These are phyloP conservation scores for Apamea crenata DNA, from an alignment of 2,888 invertebrate species.

Conservation along the genomic window DNA sequence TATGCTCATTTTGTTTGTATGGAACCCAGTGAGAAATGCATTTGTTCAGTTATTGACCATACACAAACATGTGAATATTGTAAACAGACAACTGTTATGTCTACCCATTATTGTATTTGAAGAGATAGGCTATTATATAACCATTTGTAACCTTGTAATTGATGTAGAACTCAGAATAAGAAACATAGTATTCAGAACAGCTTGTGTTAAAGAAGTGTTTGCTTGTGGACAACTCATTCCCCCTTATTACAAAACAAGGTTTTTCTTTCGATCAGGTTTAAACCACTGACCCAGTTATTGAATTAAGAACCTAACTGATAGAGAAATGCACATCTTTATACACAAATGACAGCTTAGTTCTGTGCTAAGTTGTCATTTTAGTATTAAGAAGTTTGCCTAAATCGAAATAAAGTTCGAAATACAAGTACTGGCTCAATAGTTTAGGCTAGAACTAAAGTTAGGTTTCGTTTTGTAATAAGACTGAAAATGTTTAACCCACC, in stretches of 20 bases:
- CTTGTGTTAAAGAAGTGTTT: constrained; percentile 6
- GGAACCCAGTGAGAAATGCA: constrained; percentile 9
- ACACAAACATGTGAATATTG: neutral
- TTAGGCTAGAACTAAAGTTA: too few species aligned
- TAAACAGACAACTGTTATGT: neutral
- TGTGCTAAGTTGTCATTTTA: too few species aligned
- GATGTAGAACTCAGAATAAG: constrained; percentile 15
- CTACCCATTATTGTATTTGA: constrained; percentile 1
- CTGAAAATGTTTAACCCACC: constrained; percentile 19
- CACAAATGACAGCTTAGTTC: too few species aligned
- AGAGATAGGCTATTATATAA: constrained; percentile 2
- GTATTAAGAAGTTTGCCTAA: too few species aligned
- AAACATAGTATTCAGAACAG: neutral
- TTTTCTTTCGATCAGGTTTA: too few species aligned
- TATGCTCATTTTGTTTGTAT: constrained; percentile 16
- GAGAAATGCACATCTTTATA: too few species aligned
- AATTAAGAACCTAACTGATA: too few species aligned
- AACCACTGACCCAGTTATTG: too few species aligned
- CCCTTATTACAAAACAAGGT: too few species aligned
- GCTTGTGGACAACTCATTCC: constrained; percentile 17
- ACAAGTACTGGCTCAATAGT: too few species aligned
- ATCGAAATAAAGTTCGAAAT: too few species aligned
- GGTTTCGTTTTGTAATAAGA: too few species aligned
- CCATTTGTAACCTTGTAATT: constrained; percentile 6
- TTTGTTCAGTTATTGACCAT: constrained; percentile 1